Evolutionary conservation across 2,888 invertebrate genomes (phyloP), one percentile per base, ranked within the genome.

Genomic region (Lymantria dispar): DNA sequence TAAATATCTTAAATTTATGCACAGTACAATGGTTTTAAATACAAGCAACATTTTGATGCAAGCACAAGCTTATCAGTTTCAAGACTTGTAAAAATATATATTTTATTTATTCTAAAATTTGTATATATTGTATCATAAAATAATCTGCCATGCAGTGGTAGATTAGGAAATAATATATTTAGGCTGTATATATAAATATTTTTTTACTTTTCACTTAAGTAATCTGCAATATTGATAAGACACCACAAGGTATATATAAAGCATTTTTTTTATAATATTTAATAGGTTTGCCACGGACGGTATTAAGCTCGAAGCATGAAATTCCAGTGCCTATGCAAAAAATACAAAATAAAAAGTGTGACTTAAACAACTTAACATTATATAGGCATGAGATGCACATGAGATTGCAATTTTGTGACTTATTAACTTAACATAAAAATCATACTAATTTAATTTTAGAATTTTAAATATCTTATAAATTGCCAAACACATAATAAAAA

Each of bases 261-360:
- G 22, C 3, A 22, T 22, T 22, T 22, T 22, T 22, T 22, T 31
- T 41, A 46, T 37, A 38, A 40, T 50, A 53, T 55, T 40, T 58
- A 42, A 52, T 55, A 55, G 57, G 53, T 54, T 48, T 37, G 15
- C 55, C 39, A 51, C 74, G 85, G 87, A 86, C 85, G 87, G 86
- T 75, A 64, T 60, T 43, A 71, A 72, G 77, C 78, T 33, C 64
- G 33, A 82, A 83, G 80, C 78, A 69, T 48, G 51, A 31, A 58
- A 60, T 58, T 57, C 52, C 50, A 54, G 50, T 46, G 56, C 51
- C 40, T 50, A 52, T 53, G 47, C 50, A 64, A 81, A 83, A 83
- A 42, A n/a, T 80, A 79, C 79, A 77, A 73, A 70, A 58, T 49
- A 84, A 84, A 81, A 83, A 78, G 82, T 64, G 53, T 77, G 68